These are phyloP conservation scores for Hyles lineata DNA, from an alignment of 2,888 invertebrate species.

Conservation along the genomic window DNA sequence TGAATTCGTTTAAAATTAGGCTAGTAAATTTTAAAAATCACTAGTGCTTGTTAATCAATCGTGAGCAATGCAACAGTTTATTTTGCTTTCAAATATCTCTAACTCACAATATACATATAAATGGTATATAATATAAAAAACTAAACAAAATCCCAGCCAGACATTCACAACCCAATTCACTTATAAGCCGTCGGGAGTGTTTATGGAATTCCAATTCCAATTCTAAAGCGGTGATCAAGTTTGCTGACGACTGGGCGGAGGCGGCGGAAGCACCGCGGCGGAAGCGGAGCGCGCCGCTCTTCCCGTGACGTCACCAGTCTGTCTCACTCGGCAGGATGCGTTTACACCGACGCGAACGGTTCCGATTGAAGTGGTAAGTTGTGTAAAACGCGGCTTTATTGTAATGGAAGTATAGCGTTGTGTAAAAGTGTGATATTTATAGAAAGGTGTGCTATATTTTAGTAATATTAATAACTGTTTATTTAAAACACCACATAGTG, in stretches of 20 bases:
- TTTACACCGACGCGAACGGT: slow-evolving; percentile 46
- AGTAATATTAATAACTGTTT: too few relatives aligned
- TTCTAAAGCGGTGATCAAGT: slow-evolving; percentile 60
- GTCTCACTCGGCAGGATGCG: slow-evolving; percentile 45
- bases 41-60: too few relatives aligned
- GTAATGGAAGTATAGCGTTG: too few relatives aligned
- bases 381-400: slow-evolving; percentile 28
- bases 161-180: slow-evolving; percentile 14
- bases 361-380: not conserved
- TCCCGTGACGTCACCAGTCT: slow-evolving; percentile 67
- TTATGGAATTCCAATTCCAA: slow-evolving; percentile 53
- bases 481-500: too few relatives aligned
- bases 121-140: too few relatives aligned
- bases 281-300: slow-evolving; percentile 68
- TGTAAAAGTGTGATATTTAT: too few relatives aligned
- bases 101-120: too few relatives aligned
- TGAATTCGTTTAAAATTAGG: too few relatives aligned
- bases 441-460: too few relatives aligned
- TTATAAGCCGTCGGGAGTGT: slow-evolving; percentile 28
- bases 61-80: too few relatives aligned
- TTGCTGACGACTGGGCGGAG: slow-evolving; percentile 53
- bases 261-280: slow-evolving; percentile 64
- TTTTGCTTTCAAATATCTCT: too few relatives aligned
- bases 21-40: too few relatives aligned
- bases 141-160: not conserved